Evolutionary conservation across 2,113 vertebrate genomes (phyloP), one percentile per base, ranked within the genome.

Genomic region (Corythoichthys intestinalis): DNA sequence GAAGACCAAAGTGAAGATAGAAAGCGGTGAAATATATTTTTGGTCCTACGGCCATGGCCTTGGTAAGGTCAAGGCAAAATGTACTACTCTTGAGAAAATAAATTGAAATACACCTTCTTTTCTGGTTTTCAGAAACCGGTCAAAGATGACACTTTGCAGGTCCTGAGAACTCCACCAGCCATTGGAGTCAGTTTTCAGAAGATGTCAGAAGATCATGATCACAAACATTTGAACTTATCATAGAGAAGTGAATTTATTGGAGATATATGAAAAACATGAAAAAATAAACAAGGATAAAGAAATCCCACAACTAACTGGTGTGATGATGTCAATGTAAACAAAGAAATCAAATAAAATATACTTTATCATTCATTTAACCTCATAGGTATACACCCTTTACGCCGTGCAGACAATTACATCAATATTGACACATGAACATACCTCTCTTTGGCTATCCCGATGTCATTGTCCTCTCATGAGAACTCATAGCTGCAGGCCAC

Each of bases 181-280:
- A 77, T 95, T 94, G 92, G 94, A 92, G 88, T 89, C 84, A 83
- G 83, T 74, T 77, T 73, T 79, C 88, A 94, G 90, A 90, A 78
- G 90, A 93, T 93, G 94, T 44, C 4, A 94, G 91, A 93, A 88
- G 89, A 91, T 92, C 91, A 90, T 97, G 94, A 97, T 96, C 95
- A 95, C 91, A 94, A 94, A 93, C 91, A 90, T 87, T 95, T 94
- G 57, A 39, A 94, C 93, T 95, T 93, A 94, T 94, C 90, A 91
- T 93, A 87, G 92, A 88, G 91, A 91, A 76, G 64, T 65, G 49
- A 34, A 44, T 72, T 70, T 78, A 53, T 46, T 28, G 15, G 59
- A 2, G 48, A 28, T n/a, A 38, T 13, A 3, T 12, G 9, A 13
- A 47, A 63, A 3, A 13, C 53, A 69, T 14, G 34, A 9, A 67